phyloP scores from a whole-genome alignment of 2,888 invertebrate genomes.

The Epistrophe eligans region DNA sequence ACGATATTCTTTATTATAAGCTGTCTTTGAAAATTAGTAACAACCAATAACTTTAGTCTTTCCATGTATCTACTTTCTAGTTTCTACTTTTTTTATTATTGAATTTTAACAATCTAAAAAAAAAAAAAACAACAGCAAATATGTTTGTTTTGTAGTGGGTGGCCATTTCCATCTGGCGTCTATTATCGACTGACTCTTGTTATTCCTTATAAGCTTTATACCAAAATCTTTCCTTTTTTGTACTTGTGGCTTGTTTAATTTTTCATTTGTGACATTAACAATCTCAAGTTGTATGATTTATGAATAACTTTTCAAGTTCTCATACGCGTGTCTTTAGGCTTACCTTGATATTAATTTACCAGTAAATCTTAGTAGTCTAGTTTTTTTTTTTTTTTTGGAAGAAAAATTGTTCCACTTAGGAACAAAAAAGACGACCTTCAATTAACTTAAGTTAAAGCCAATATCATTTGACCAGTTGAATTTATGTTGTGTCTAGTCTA shows the following conservation, averaged over 20 bases:
- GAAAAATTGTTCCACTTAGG: neutral
- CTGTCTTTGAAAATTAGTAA: neutral
- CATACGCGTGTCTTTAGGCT: neutral
- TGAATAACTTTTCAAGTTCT: neutral
- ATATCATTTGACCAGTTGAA: conserved; percentile 53
- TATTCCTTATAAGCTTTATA: neutral
- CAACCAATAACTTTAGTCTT: neutral
- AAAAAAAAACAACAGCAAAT: neutral
- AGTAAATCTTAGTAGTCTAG: neutral
- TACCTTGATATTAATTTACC: neutral
- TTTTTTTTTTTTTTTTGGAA: neutral
- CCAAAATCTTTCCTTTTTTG: neutral
- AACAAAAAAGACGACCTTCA: conserved; percentile 32
- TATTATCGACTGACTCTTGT: neutral
- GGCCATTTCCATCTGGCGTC: neutral
- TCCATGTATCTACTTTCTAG: neutral
- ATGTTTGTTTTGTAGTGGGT: conserved; percentile 1
- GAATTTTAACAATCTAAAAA: neutral
- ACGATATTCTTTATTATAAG: neutral
- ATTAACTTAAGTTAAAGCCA: conserved; percentile 39
- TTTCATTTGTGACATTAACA: neutral
- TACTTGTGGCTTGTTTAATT: neutral
- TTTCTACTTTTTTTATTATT: neutral
- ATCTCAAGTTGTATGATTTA: neutral
- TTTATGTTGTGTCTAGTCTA: conserved; percentile 60